phyloP scores from a whole-genome alignment of 2,888 invertebrate genomes.

The Drosophila lacicola region DNA sequence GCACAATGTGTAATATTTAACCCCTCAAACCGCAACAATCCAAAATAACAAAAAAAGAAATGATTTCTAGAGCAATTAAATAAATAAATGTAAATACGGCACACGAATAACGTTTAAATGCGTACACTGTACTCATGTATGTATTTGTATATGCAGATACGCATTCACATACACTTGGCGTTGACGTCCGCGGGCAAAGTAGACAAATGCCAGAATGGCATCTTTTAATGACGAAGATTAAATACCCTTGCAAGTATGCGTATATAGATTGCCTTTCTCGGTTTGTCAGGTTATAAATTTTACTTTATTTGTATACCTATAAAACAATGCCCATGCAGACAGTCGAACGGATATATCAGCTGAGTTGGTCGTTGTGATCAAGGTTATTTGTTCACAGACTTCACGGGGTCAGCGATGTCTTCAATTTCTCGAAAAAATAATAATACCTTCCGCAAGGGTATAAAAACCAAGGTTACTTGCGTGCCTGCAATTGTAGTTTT shows the following conservation, averaged over 20 bases:
- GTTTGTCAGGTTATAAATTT: too few relatives aligned
- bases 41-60: neutral
- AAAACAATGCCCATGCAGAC: too few relatives aligned
- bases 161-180: neutral
- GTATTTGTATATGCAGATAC: neutral
- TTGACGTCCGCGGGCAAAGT: neutral
- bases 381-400: too few relatives aligned
- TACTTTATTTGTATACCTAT: too few relatives aligned
- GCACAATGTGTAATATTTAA: neutral
- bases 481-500: constrained; percentile 29
- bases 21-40: neutral
- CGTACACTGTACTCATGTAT: neutral
- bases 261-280: neutral
- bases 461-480: constrained; percentile 36
- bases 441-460: constrained; percentile 2
- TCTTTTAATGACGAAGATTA: neutral
- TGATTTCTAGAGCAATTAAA: constrained; percentile 2
- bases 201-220: neutral
- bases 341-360: too few relatives aligned
- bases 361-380: too few relatives aligned
- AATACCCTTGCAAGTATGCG: neutral
- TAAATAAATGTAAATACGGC: constrained; percentile 9
- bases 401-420: too few relatives aligned
- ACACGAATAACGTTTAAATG: constrained; percentile 7
- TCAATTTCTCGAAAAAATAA: neutral